These are phyloP conservation scores for Caranx ignobilis DNA, from an alignment of 2,113 vertebrate genomes.

Conservation along the genomic window DNA sequence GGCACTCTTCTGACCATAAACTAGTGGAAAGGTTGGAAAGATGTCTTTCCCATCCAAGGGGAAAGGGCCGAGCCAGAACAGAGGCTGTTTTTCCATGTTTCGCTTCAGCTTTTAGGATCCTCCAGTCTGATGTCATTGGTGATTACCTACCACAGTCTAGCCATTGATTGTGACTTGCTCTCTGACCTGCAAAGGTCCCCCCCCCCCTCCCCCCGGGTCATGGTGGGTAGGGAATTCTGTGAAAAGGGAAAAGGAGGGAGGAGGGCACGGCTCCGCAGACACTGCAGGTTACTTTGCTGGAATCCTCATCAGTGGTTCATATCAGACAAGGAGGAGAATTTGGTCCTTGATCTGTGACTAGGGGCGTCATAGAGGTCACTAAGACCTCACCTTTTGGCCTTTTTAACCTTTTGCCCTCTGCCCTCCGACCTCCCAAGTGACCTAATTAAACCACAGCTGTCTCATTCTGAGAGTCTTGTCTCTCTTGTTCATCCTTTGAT, in stretches of 20 bases:
- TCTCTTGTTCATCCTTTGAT: conserved; percentile 74
- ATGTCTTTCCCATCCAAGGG: conserved; percentile 62
- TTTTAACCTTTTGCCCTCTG: conserved; percentile 52
- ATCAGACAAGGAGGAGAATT: conserved; percentile 53
- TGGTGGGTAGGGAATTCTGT: conserved; percentile 51
- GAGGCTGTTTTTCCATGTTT: conserved; percentile 76
- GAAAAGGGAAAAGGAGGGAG: conserved; percentile 61
- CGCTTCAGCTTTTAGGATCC: conserved; percentile 80
- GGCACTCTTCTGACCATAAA: conserved; percentile 60
- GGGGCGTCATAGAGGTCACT: conserved; percentile 54
- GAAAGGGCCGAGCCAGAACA: conserved; percentile 63
- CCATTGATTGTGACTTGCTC: conserved; percentile 62
- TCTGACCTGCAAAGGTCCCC: conserved; percentile 58
- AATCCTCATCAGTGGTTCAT: conserved; percentile 61
- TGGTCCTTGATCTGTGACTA: conserved; percentile 50
- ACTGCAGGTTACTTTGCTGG: conserved; percentile 55
- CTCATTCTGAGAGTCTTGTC: conserved; percentile 62
- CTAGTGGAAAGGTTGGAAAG: conserved; percentile 64
- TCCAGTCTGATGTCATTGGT: conserved; percentile 79
- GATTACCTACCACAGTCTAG: conserved; percentile 73
- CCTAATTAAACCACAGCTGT: conserved; percentile 57
- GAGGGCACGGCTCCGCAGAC: conserved; percentile 53
- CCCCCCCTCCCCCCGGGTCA: conserved; percentile 43
- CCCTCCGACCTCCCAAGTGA: conserved; percentile 66
- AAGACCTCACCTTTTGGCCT: conserved; percentile 63